Evolutionary conservation across 2,888 invertebrate species (phyloP).

Genomic region (Oscheius sp.): DNA sequence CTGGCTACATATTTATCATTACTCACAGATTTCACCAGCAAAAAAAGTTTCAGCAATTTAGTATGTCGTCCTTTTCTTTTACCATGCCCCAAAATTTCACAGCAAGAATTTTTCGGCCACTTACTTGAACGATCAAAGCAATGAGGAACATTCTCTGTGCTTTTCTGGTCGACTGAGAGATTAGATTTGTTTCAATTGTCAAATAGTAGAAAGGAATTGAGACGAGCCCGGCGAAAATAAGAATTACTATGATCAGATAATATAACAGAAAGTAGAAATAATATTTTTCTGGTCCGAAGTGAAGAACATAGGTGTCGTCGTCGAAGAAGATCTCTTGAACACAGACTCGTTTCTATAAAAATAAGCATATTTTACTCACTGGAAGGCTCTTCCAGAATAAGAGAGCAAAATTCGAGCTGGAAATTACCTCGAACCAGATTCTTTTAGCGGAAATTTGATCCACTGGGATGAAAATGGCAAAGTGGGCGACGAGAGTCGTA

Average conservation of each 20-base stretch:
- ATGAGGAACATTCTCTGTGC: conserved; percentile 9
- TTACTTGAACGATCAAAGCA: neutral
- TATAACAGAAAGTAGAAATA: conserved; percentile 20
- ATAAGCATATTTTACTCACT: too few species aligned
- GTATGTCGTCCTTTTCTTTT: too few species aligned
- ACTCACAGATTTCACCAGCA: neutral
- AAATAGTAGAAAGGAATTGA: neutral
- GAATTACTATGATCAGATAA: neutral
- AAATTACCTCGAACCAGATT: conserved; percentile 9
- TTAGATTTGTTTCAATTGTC: too few species aligned
- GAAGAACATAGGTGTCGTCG: conserved; percentile 4
- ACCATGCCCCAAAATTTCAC: too few species aligned
- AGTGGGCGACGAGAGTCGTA: neutral
- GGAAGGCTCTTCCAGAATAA: too few species aligned
- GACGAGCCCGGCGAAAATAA: neutral
- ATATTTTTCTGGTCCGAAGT: conserved; percentile 15
- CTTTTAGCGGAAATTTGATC: conserved; percentile 3
- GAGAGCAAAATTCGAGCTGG: too few species aligned
- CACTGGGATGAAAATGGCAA: neutral
- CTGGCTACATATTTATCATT: neutral
- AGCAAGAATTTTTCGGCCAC: too few species aligned
- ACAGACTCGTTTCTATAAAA: conserved; percentile 3
- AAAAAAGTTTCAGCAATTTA: too few species aligned
- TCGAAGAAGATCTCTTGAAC: conserved; percentile 11
- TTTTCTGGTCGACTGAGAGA: conserved; percentile 4